phyloP scores from a whole-genome alignment of 2,797 vertebrate genomes.

The Oryzias sinensis region DNA sequence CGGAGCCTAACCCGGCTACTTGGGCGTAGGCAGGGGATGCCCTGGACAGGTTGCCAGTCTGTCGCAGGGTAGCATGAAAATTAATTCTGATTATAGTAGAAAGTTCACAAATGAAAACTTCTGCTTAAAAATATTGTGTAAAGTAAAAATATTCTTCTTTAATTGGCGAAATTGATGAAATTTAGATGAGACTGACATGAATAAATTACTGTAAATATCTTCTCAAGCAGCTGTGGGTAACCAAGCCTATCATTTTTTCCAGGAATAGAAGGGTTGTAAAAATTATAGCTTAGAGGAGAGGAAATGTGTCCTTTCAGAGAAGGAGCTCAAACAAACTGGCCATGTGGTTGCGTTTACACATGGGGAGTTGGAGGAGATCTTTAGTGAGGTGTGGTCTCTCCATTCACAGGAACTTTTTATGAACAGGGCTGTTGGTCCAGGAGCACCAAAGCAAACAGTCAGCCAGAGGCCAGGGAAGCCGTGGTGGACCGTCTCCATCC shows the following conservation, averaged over 20 bases:
- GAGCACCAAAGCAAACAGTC: not conserved
- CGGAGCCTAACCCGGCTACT: too few species aligned
- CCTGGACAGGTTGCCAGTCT: too few species aligned
- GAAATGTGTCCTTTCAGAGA: conserved; percentile 70
- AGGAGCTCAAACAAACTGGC: conserved; percentile 51
- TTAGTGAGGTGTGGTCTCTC: conserved; percentile 37
- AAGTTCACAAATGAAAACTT: too few species aligned
- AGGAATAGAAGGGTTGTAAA: conserved; percentile 78
- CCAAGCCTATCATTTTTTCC: conserved; percentile 82
- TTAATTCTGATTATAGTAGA: too few species aligned
- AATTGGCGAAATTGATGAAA: conserved; percentile 1
- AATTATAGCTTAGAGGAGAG: conserved; percentile 80
- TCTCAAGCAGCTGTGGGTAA: conserved; percentile 57
- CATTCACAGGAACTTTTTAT: conserved; percentile 5
- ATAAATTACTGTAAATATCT: conserved; percentile 74
- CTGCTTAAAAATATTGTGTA: too few species aligned
- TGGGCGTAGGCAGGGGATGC: too few species aligned
- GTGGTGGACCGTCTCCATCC: not conserved
- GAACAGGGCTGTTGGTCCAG: not conserved
- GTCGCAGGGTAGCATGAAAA: too few species aligned
- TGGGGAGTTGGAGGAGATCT: conserved; percentile 47
- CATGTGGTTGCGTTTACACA: conserved; percentile 74
- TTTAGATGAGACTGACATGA: conserved; percentile 45
- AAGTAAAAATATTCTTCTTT: too few species aligned
- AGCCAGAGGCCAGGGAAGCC: not conserved